Conservation (phyloP, 2,888 invertebrate genomes). For the Melieria picta region DNA sequence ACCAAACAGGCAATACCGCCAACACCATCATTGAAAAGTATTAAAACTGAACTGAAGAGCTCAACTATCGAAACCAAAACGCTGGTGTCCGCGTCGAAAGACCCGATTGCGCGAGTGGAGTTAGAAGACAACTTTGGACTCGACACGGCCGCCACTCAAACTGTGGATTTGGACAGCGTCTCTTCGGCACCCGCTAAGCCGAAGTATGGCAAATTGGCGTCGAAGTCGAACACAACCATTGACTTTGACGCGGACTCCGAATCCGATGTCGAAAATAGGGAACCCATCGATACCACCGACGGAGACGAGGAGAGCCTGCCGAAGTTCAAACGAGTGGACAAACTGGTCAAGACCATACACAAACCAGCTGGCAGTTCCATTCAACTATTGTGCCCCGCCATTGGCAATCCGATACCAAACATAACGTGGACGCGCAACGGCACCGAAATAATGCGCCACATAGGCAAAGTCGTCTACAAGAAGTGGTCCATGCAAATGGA, state of each 20-base stretch:
- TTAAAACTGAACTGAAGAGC: not conserved
- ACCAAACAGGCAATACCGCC: not conserved
- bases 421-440: constrained; percentile 87
- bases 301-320: constrained; percentile 41
- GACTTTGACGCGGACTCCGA: constrained; percentile 36
- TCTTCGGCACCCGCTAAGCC: not conserved
- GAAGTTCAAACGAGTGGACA: constrained; percentile 43
- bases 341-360: constrained; percentile 54
- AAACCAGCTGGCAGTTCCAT: constrained; percentile 83
- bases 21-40: too few relatives aligned
- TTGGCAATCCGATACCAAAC: constrained; percentile 80
- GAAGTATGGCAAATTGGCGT: too few relatives aligned
- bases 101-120: too few relatives aligned
- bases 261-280: constrained; percentile 32
- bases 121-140: not conserved
- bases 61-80: not conserved
- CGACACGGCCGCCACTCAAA: too few relatives aligned
- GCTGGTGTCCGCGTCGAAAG: not conserved
- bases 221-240: constrained; percentile 3
- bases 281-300: constrained; percentile 29
- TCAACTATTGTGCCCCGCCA: constrained; percentile 70
- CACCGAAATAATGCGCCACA: constrained; percentile 71
- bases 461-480: constrained; percentile 73
- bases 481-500: constrained; percentile 81
- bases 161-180: not conserved